These are phyloP conservation scores for Mycetomoellerius zeteki DNA, from an alignment of 1,140 invertebrate genomes.

Conservation along the genomic window DNA sequence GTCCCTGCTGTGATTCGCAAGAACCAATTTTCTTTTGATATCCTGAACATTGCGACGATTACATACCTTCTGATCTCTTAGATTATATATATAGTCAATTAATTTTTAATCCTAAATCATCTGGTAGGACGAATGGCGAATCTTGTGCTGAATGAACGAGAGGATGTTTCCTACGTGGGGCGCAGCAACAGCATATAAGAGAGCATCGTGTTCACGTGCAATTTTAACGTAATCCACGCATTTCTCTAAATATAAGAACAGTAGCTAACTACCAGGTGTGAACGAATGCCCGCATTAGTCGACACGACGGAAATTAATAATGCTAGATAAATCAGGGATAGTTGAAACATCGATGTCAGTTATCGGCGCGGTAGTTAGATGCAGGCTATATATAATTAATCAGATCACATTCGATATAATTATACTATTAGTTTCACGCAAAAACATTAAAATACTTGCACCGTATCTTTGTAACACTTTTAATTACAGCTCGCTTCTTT, in stretches of 20 bases:
- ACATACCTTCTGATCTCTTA: background rate
- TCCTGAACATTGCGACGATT: slow-evolving; percentile 30
- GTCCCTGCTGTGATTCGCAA: background rate
- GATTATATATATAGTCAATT: slow-evolving; percentile 45
- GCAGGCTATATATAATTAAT: slow-evolving; percentile 40
- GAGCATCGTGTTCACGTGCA: slow-evolving; percentile 11
- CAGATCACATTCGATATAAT: slow-evolving; percentile 23
- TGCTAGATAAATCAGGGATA: slow-evolving; percentile 53
- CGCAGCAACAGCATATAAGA: too few relatives aligned
- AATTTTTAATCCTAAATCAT: slow-evolving; percentile 52
- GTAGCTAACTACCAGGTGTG: slow-evolving; percentile 52
- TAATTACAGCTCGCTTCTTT: slow-evolving; percentile 23
- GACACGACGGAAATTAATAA: slow-evolving; percentile 55
- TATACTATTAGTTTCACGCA: slow-evolving; percentile 43
- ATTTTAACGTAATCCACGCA: slow-evolving; percentile 57
- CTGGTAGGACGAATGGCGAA: slow-evolving; percentile 19
- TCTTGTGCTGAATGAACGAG: slow-evolving; percentile 38
- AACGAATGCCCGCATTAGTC: slow-evolving; percentile 53
- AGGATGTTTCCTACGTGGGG: background rate
- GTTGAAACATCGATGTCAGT: slow-evolving; percentile 61
- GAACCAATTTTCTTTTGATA: background rate
- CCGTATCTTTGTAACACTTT: slow-evolving; percentile 27
- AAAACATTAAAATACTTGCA: slow-evolving; percentile 35
- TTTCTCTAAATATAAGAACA: slow-evolving; percentile 47
- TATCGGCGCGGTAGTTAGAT: slow-evolving; percentile 15